These are phyloP conservation scores for Pocota personata DNA, from an alignment of 2,888 invertebrate genomes.

Conservation along the genomic window DNA sequence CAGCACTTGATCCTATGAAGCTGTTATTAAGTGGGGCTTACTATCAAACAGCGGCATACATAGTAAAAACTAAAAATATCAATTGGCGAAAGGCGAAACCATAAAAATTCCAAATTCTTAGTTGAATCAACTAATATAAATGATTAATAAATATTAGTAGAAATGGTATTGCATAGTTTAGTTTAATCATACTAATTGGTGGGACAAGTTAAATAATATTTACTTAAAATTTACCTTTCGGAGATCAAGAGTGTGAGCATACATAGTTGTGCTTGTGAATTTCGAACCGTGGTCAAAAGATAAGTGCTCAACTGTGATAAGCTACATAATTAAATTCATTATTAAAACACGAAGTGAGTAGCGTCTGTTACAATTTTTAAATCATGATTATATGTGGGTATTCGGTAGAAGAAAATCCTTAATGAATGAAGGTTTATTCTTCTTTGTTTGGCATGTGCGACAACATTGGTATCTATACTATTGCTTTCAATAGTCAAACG, in stretches of 20 bases:
- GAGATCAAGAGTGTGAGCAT: not conserved
- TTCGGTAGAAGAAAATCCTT: too few species aligned
- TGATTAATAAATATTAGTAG: not conserved
- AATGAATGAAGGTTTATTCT: too few species aligned
- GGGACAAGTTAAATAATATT: not conserved
- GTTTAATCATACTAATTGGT: not conserved
- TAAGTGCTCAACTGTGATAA: not conserved
- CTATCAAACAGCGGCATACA: not conserved
- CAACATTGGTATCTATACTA: too few species aligned
- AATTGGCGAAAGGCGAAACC: not conserved
- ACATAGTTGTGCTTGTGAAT: not conserved
- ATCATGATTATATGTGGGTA: too few species aligned
- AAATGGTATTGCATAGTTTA: not conserved
- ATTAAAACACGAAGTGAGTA: not conserved
- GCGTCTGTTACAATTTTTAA: too few species aligned
- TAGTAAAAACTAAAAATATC: not conserved
- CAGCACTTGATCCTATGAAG: not conserved
- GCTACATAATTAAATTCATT: not conserved
- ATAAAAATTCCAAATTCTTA: not conserved
- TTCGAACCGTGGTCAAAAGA: not conserved
- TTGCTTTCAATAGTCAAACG: too few species aligned
- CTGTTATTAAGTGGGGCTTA: not conserved
- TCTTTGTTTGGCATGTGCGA: too few species aligned
- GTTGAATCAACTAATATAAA: not conserved
- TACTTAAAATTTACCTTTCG: not conserved